Base-by-base conservation (phyloP, 2,888 invertebrate genomes). In the Platycnemis pennipes region DNA sequence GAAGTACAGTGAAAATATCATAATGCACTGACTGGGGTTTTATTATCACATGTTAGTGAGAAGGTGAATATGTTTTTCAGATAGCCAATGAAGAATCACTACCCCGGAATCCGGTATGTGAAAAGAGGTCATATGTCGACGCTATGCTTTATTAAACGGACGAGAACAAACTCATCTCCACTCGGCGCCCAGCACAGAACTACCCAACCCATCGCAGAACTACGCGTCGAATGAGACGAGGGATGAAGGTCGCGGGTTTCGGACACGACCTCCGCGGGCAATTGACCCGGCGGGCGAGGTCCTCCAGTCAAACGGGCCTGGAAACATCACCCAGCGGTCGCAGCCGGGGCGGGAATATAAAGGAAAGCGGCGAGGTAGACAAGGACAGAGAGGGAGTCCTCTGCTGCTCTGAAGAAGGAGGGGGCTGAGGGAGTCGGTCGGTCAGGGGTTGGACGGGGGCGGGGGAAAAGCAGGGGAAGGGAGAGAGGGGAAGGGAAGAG, bases 321-420 rank as follows among this genome's bases (percentile, higher is more conserved):
- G 77, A 77, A 77, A 77, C 77, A 63, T n/a, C 31, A 37, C 37
- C 77, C 31, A 37, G 77, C 77, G 77, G 77, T 16, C 77, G 77
- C 77, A 37, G 77, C 77, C 77, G 37, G 77, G n/a, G 77, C 77
- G 77, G 77, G 31, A 37, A 77, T 77, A 37, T 77, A 77, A 77
- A 77, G 77, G 37, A 77, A 26, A 4, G 11, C 0, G 37, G 31
- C 26, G 26, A 69, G 37, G n/a, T 31, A 37, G 77, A n/a, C 22
- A n/a, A n/a, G 26, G 37, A 13, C 31, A 11, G 7, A 37, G 77
- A 31, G 31, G 37, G 37, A 37, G 77, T 11, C 63, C 26, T 4
- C 69, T 77, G 63, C 77, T 77, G 77, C 77, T 77, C 77, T 37
- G 31, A 37, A 22, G n/a, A 37, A 37, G 77, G 77, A n/a, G 77